phyloP scores from a whole-genome alignment of 2,113 vertebrate genomes.

The Chaetops frenatus region DNA sequence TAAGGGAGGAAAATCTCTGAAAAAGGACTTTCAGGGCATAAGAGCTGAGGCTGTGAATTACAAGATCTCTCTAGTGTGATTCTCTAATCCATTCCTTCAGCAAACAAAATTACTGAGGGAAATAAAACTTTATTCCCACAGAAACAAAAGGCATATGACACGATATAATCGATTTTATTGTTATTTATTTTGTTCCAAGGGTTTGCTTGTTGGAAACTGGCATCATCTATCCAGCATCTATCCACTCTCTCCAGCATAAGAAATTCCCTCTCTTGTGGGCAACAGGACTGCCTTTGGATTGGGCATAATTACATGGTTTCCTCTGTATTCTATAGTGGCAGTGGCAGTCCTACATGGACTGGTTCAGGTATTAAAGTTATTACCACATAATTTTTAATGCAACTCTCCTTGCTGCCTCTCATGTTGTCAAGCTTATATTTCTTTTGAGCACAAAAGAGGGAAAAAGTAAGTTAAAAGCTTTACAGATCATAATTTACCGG shows the following conservation, averaged over 20 bases:
- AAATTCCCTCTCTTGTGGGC: neutral
- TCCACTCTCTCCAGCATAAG: neutral
- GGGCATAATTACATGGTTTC: neutral
- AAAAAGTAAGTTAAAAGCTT: neutral
- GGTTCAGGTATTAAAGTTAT: neutral
- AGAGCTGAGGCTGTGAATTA: neutral
- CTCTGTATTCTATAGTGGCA: neutral
- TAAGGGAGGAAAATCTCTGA: neutral
- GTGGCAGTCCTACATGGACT: neutral
- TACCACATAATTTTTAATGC: neutral
- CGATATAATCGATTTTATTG: rapidly evolving
- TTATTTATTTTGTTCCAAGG: neutral
- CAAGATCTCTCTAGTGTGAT: neutral
- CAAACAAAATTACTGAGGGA: neutral
- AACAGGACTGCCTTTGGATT: neutral
- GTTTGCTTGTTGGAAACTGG: neutral
- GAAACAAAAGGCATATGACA: neutral
- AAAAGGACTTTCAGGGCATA: neutral
- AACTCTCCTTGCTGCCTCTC: neutral
- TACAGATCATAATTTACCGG: neutral
- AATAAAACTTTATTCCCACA: neutral
- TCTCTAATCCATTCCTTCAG: neutral
- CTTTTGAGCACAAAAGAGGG: neutral
- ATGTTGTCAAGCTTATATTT: neutral
- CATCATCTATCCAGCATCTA: neutral